These are phyloP conservation scores for Paelopatides confundens DNA, from an alignment of 53 echinoderm and acorn worm species.

Conservation along the genomic window DNA sequence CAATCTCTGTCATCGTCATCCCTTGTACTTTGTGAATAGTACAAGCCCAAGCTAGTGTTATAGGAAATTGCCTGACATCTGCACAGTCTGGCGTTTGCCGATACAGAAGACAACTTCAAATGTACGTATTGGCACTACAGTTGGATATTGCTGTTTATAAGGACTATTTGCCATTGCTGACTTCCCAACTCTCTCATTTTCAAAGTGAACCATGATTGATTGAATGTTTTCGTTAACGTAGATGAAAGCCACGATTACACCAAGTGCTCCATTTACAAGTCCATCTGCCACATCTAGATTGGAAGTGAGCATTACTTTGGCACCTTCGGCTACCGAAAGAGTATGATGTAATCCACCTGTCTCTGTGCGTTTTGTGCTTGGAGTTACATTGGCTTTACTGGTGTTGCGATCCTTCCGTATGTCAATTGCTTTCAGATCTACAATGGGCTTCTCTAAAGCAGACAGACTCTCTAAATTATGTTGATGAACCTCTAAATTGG, in stretches of 20 bases:
- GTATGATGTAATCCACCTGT: conserved; percentile 38
- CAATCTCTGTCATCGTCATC: conserved; percentile 41
- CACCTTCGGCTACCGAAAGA: conserved; percentile 47
- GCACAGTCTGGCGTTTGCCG: conserved; percentile 8
- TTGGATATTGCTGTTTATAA: conserved; percentile 1
- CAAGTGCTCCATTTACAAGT: conserved; percentile 68
- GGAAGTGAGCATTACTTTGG: conserved; percentile 54
- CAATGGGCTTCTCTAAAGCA: background rate
- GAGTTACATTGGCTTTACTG: background rate
- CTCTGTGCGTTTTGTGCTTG: conserved; percentile 7
- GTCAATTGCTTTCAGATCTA: background rate
- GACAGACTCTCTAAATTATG: conserved; percentile 37
- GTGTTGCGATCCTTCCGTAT: background rate
- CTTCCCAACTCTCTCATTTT: background rate
- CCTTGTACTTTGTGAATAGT: conserved; percentile 71
- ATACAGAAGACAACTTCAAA: conserved; percentile 10
- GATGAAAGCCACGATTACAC: conserved; percentile 23
- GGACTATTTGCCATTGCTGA: conserved; percentile 1
- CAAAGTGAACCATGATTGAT: background rate
- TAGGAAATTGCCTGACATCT: conserved; percentile 43
- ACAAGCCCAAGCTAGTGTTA: conserved; percentile 57
- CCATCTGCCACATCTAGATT: conserved; percentile 64
- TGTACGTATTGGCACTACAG: conserved; percentile 26
- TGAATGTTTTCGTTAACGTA: background rate
- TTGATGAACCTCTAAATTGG: conserved; percentile 48